phyloP scores from a whole-genome alignment of 2,888 invertebrate genomes.

The Drosophila ezoana region DNA sequence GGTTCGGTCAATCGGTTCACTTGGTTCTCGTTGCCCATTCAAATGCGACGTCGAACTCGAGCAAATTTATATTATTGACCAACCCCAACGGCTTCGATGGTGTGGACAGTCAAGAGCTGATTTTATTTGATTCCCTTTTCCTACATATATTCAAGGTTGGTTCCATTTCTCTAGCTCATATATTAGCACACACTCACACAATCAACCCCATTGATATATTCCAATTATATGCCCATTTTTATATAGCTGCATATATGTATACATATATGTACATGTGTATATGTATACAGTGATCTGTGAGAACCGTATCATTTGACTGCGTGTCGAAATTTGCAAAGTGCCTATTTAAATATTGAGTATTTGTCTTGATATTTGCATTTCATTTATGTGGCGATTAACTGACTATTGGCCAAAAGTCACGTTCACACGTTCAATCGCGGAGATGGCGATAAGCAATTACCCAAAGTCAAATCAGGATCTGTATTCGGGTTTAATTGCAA shows the following conservation, averaged over 20 bases:
- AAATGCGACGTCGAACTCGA: conserved; percentile 53
- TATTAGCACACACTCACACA: too few species aligned
- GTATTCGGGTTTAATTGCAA: background rate
- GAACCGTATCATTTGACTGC: conserved; percentile 29
- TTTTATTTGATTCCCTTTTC: conserved; percentile 12
- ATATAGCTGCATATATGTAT: conserved; percentile 13
- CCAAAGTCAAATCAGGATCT: conserved; percentile 30
- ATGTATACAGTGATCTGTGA: conserved; percentile 33
- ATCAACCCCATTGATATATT: conserved; percentile 6
- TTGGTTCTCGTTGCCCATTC: conserved; percentile 31
- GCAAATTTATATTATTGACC: conserved; percentile 53
- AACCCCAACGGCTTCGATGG: conserved; percentile 41
- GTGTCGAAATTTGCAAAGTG: conserved; percentile 46
- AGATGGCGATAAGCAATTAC: conserved; percentile 18
- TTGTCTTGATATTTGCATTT: conserved; percentile 24
- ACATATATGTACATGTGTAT: conserved; percentile 14
- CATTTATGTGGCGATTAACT: conserved; percentile 31
- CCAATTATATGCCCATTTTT: conserved; percentile 2
- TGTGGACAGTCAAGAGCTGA: conserved; percentile 22
- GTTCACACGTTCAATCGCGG: conserved; percentile 31
- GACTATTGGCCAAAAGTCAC: conserved; percentile 32
- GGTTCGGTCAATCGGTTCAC: conserved; percentile 16
- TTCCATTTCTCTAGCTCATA: background rate
- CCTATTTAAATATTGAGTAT: conserved; percentile 22
- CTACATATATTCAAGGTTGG: conserved; percentile 27